Percentiles rank a stretch among this genome's conserved stretches.
Evolutionary conservation across 2,888 invertebrate species (phyloP).

Genomic region (Nebria brevicollis): DNA sequence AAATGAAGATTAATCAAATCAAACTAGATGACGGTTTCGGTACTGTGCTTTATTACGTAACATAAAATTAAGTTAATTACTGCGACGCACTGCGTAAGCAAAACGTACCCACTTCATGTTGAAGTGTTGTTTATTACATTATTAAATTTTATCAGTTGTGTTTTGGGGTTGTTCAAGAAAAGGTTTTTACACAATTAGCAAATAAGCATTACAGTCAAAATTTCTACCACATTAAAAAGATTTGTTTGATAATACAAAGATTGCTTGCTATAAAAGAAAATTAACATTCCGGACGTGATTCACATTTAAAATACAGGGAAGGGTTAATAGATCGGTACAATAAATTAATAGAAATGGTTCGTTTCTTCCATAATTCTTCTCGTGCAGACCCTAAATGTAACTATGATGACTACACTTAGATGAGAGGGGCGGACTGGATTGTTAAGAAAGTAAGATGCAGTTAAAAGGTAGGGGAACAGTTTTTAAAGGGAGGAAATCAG

Average conservation of each 20-base stretch:
- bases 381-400: conserved; percentile 37
- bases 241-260: background rate
- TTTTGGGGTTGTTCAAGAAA: background rate
- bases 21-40: background rate
- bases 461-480: background rate
- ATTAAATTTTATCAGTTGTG: background rate
- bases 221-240: too few species aligned
- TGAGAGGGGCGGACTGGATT: background rate
- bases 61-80: background rate
- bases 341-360: conserved; percentile 24
- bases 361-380: background rate
- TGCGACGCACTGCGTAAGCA: background rate
- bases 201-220: background rate
- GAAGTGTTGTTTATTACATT: background rate
- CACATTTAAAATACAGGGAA: background rate
- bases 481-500: background rate
- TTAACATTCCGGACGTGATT: background rate
- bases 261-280: background rate
- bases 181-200: background rate
- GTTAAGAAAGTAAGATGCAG: background rate
- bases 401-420: conserved; percentile 15
- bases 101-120: background rate
- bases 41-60: background rate
- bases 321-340: conserved; percentile 38
- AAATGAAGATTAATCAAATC: background rate